Evolutionary conservation across 2,888 invertebrate species (phyloP).

Genomic region (Elegia similella): DNA sequence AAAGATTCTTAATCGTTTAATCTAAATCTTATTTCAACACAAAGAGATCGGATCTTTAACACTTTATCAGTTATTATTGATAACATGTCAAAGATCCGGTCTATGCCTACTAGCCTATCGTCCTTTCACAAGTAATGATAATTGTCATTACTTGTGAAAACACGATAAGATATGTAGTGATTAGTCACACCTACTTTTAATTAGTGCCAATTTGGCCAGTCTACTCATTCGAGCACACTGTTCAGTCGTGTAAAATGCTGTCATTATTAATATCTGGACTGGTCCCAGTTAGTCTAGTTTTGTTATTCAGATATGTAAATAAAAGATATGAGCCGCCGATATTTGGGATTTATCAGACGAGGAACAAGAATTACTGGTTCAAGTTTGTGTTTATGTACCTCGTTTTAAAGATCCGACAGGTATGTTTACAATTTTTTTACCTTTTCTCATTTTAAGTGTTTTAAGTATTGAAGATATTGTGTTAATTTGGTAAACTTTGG

Average conservation of each 20-base stretch:
- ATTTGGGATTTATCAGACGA: constrained; percentile 76
- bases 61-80: neutral
- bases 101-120: too few species aligned
- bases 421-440: constrained; percentile 36
- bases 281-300: constrained; percentile 44
- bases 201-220: neutral
- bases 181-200: constrained; percentile 3
- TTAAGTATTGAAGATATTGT: too few species aligned
- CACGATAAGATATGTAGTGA: constrained; percentile 6
- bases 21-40: neutral
- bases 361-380: constrained; percentile 71
- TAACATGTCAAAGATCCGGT: too few species aligned
- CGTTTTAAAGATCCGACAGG: constrained; percentile 68
- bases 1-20: too few species aligned
- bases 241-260: constrained; percentile 41
- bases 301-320: constrained; percentile 58
- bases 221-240: neutral
- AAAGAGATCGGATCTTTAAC: constrained; percentile 3
- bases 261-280: constrained; percentile 42
- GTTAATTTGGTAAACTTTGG: too few species aligned
- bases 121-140: too few species aligned
- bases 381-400: constrained; percentile 75
- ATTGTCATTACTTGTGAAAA: neutral
- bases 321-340: constrained; percentile 56
- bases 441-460: too few species aligned